A percentile compares a stretch with the other conserved stretches of the same genome.
phyloP scores from a whole-genome alignment of 2,888 invertebrate species.

The Drosophila rellima region DNA sequence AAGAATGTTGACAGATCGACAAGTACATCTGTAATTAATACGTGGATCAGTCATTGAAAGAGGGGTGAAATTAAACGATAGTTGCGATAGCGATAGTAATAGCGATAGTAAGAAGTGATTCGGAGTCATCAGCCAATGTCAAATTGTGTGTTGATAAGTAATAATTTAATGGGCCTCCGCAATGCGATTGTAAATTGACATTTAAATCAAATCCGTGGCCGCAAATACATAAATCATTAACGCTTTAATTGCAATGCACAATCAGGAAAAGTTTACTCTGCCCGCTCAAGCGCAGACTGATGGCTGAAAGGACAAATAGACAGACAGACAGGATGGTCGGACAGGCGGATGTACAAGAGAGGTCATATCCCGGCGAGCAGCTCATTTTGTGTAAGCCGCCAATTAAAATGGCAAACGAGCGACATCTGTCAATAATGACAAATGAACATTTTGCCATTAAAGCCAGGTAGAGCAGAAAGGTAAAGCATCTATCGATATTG shows the following conservation, averaged over 20 bases:
- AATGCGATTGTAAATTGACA: conserved; percentile 41
- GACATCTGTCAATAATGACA: conserved; percentile 81
- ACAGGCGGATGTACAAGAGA: conserved; percentile 19
- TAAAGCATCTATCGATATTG: conserved; percentile 22
- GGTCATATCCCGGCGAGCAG: conserved; percentile 55
- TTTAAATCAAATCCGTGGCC: conserved; percentile 70
- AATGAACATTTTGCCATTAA: conserved; percentile 76
- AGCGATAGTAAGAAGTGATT: conserved; percentile 13
- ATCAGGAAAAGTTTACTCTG: conserved; percentile 67
- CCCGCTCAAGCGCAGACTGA: conserved; percentile 32
- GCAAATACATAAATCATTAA: conserved; percentile 77
- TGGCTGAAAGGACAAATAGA: conserved; percentile 19
- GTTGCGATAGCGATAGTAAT: conserved; percentile 30
- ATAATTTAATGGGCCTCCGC: conserved; percentile 31
- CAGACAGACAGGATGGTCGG: background rate
- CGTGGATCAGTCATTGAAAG: conserved; percentile 68
- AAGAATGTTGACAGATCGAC: conserved; percentile 85
- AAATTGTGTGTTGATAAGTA: conserved; percentile 12
- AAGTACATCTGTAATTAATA: conserved; percentile 85
- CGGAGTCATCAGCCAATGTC: background rate
- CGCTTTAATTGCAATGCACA: conserved; percentile 72
- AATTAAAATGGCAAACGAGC: conserved; percentile 80
- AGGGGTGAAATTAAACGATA: conserved; percentile 43
- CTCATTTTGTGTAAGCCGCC: conserved; percentile 78
- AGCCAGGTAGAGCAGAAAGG: conserved; percentile 11